Percentiles rank a stretch among this genome's conserved stretches.
Conservation (phyloP, 2,888 invertebrate species). For the Archips crataeganus region DNA sequence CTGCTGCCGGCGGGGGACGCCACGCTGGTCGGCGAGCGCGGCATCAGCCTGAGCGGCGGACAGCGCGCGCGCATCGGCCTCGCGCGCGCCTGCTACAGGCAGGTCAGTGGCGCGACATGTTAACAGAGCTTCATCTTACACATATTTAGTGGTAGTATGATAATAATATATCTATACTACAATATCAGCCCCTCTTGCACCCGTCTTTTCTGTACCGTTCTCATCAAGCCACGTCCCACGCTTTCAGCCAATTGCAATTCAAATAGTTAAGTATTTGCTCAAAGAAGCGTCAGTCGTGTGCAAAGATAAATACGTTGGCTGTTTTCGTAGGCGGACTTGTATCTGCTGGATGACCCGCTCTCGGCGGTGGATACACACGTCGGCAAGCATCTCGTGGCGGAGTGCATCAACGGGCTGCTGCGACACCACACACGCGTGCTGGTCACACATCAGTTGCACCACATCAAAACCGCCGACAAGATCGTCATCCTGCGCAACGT, state of each 20-base stretch:
- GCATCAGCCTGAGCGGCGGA: constrained; percentile 91
- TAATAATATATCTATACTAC: too few relatives aligned
- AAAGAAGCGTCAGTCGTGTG: too few relatives aligned
- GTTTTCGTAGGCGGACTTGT: constrained; percentile 87
- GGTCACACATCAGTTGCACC: constrained; percentile 94
- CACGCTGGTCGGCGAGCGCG: constrained; percentile 92
- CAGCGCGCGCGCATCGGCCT: constrained; percentile 92
- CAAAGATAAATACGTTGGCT: background rate
- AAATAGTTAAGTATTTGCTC: too few relatives aligned
- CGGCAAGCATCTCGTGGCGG: constrained; percentile 89
- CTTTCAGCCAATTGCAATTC: too few relatives aligned
- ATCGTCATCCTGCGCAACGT: constrained; percentile 89
- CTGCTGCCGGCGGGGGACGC: constrained; percentile 90
- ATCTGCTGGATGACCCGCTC: constrained; percentile 91
- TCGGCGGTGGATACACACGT: constrained; percentile 92
- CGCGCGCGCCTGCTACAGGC: constrained; percentile 91
- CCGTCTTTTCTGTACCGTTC: too few relatives aligned
- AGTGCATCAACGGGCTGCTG: constrained; percentile 87
- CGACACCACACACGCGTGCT: constrained; percentile 89
- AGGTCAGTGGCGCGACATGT: too few relatives aligned
- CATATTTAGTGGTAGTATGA: too few relatives aligned
- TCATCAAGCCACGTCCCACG: too few relatives aligned
- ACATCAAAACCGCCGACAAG: constrained; percentile 88
- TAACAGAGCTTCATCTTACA: too few relatives aligned
- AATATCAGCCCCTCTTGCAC: too few relatives aligned